These are phyloP conservation scores for Brachionus rotundiformis DNA, from an alignment of 1,140 invertebrate genomes.

Conservation along the genomic window DNA sequence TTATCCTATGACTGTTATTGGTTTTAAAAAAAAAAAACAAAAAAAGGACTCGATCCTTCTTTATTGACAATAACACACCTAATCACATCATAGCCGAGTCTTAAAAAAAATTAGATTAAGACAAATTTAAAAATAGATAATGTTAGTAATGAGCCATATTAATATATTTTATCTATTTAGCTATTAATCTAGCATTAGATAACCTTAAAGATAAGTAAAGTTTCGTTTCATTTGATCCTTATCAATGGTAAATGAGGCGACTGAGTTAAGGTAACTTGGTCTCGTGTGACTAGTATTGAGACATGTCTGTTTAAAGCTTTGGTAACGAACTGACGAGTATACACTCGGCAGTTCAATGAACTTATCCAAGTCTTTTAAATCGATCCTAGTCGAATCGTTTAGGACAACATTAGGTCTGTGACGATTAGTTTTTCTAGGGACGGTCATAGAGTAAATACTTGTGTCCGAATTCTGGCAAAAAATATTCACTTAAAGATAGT, in stretches of 20 bases:
- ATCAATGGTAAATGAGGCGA: slow-evolving; percentile 34
- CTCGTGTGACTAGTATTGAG: neutral
- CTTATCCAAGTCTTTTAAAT: slow-evolving; percentile 19
- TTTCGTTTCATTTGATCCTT: slow-evolving; percentile 30
- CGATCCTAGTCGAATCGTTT: slow-evolving; percentile 1
- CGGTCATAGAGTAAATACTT: slow-evolving; percentile 21
- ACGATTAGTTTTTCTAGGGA: neutral
- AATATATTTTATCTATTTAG: neutral
- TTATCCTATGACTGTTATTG: slow-evolving; percentile 13
- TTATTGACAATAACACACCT: neutral
- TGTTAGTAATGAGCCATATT: neutral
- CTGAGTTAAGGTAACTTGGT: neutral
- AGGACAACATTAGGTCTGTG: neutral
- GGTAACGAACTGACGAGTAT: neutral
- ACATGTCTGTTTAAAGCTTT: neutral
- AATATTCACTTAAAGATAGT: neutral
- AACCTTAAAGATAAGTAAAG: slow-evolving; percentile 33
- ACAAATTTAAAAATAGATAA: neutral
- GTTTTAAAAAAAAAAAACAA: neutral
- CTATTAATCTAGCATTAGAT: neutral
- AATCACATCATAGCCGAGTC: neutral
- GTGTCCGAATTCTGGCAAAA: neutral
- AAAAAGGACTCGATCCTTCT: slow-evolving; percentile 21
- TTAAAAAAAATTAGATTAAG: neutral
- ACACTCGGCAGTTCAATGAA: neutral